Conservation (phyloP, 2,113 vertebrate genomes). For the Baryphthengus martii region DNA sequence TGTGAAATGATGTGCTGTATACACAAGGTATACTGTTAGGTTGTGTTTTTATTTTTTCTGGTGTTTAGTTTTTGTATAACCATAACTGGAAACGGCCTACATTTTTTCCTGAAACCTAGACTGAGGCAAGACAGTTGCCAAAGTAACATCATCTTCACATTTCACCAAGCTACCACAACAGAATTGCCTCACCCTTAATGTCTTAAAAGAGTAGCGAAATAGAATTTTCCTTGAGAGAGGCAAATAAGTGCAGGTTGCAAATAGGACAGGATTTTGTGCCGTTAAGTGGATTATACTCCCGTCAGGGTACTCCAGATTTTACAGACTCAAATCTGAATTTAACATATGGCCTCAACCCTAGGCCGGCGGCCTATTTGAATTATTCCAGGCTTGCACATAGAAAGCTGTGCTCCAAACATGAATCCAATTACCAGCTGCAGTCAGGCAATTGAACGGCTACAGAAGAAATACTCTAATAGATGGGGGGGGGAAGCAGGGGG, state of each 20-base stretch:
- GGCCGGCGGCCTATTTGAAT: conserved; percentile 71
- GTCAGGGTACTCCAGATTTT: conserved; percentile 44
- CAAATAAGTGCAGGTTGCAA: conserved; percentile 17
- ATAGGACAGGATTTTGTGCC: conserved; percentile 44
- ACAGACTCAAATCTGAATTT: conserved; percentile 65
- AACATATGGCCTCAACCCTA: conserved; percentile 73
- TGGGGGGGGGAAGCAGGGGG: conserved; percentile 4
- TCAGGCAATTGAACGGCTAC: conserved; percentile 70
- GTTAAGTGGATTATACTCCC: conserved; percentile 51
- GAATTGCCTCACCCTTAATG: not conserved
- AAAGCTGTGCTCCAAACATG: conserved; percentile 69
- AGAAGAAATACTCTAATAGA: conserved; percentile 69
- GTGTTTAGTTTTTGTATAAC: conserved; percentile 48
- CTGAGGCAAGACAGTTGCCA: not conserved
- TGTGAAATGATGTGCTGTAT: not conserved
- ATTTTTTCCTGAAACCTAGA: not conserved
- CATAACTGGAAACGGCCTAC: conserved; percentile 27
- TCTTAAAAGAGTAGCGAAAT: not conserved
- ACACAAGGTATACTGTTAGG: not conserved
- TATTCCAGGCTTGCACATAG: conserved; percentile 63
- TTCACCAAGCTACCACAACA: not conserved
- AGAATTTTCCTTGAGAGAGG: conserved; percentile 6
- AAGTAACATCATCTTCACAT: not conserved
- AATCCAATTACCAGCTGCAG: conserved; percentile 78
- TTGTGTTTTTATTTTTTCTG: not conserved